Evolutionary conservation across 2,797 vertebrate species (phyloP).

Genomic region (Thripadectes ignobilis): DNA sequence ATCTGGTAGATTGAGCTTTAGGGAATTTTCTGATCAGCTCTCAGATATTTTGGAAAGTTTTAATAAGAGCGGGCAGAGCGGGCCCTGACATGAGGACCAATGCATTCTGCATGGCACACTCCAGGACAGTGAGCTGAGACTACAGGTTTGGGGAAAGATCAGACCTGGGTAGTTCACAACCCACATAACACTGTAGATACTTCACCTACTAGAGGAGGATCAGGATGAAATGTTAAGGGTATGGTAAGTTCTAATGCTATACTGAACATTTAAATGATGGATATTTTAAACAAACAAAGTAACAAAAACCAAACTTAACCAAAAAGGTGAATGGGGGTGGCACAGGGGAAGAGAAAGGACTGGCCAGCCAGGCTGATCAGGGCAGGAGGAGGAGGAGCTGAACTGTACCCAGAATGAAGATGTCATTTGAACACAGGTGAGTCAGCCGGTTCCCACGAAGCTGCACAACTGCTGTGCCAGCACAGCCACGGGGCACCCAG

Average conservation of each 20-base stretch:
- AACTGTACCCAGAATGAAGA: not conserved
- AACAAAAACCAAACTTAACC: not conserved
- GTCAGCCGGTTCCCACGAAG: not conserved
- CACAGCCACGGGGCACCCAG: not conserved
- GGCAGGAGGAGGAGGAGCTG: not conserved
- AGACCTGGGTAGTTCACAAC: not conserved
- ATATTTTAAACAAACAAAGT: not conserved
- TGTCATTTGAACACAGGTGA: not conserved
- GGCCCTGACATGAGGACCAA: not conserved
- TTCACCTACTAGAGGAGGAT: not conserved
- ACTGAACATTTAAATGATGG: not conserved
- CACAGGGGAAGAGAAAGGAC: not conserved
- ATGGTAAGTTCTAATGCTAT: not conserved
- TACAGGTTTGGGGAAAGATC: not conserved
- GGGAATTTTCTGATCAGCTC: not conserved
- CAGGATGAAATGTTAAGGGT: not conserved
- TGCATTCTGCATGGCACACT: accelerated
- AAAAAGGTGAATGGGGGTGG: not conserved
- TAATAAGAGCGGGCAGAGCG: not conserved
- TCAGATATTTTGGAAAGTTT: not conserved
- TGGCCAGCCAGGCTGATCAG: not conserved
- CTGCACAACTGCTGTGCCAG: not conserved
- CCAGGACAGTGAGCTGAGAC: not conserved
- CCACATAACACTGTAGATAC: not conserved
- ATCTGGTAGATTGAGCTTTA: not conserved